Base-by-base conservation (phyloP, 2,797 vertebrate species). In the Onychomys torridus region DNA sequence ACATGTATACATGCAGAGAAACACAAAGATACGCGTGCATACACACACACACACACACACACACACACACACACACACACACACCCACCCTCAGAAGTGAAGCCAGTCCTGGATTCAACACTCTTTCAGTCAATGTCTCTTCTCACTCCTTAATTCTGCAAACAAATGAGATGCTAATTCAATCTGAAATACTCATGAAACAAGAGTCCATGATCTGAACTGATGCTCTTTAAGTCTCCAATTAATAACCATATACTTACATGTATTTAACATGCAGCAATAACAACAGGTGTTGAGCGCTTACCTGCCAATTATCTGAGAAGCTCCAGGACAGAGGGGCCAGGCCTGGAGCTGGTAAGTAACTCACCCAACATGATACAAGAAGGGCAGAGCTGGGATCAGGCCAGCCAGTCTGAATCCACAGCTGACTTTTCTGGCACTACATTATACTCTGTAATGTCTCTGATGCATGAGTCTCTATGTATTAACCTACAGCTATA, bases 141-240 rank as follows among this genome's bases (percentile, higher is more conserved):
- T 95, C 89, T 61, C 23, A 57, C 23, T 92, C 81, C 57, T 2
- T 43, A 61, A 81, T 55, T 83, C 96, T 86, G 37, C 55, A 43
- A 92, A 61, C 82, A 92, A 95, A 91, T 40, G 75, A 94, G 87
- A 86, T 40, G 67, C 16, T 76, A n/a, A 65, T 6, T 93, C 37
- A 52, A 91, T 49, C 81, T 75, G 43, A 94, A 92, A 94, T 27
- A 37, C 40, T 88, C 61, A 76, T 52, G 25, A 76, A 73, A 61
- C 27, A 6, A 69, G 14, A 69, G 14, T 75, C 9, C 69, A 19
- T 84, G 23, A 61, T 55, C 27, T 59, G 79, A 89, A 91, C 3
- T 3, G 27, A 29, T 29, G 43, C 17, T 81, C 85, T 34, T 32
- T 63, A 63, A 46, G 32, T 59, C 17, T 88, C 73, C 29, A 5